A percentile compares a stretch with the other conserved stretches of the same genome.
Conservation (phyloP, 2,888 invertebrate species). For the Microplitis manilae region DNA sequence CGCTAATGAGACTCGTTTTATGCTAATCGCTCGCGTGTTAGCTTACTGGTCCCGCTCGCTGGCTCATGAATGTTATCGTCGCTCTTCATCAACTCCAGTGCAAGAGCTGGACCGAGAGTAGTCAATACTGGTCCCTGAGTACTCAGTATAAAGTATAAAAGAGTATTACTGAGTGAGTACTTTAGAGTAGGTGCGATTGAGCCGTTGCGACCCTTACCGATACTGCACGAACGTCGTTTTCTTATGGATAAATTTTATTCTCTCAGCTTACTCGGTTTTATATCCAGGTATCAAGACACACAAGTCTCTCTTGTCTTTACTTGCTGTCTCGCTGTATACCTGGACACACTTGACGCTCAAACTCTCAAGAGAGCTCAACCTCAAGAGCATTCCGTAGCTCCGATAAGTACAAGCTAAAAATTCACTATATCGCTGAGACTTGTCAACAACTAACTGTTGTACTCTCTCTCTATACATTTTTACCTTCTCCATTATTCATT, state of each 20-base stretch:
- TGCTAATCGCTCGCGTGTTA: conserved; percentile 66
- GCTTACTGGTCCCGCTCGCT: conserved; percentile 42
- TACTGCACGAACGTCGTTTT: conserved; percentile 22
- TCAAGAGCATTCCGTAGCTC: conserved; percentile 30
- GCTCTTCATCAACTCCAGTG: conserved; percentile 57
- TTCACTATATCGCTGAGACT: conserved; percentile 32
- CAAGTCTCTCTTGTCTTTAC: background rate
- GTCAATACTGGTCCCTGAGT: background rate
- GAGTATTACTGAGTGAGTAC: background rate
- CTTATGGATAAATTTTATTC: conserved; percentile 8
- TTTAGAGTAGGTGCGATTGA: conserved; percentile 38
- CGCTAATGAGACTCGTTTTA: conserved; percentile 65
- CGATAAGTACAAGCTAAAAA: conserved; percentile 24
- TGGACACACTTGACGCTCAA: conserved; percentile 13
- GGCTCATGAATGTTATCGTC: conserved; percentile 65
- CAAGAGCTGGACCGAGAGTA: conserved; percentile 22
- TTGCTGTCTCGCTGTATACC: conserved; percentile 12
- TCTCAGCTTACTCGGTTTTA: conserved; percentile 2
- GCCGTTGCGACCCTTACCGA: conserved; percentile 34
- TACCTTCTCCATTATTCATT: conserved; percentile 27
- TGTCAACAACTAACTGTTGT: conserved; percentile 39
- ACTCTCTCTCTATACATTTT: background rate
- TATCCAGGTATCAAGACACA: conserved; percentile 17
- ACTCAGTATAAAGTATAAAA: background rate
- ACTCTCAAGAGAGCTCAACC: background rate